Evolutionary conservation across 2,797 vertebrate genomes (phyloP).

Genomic region (Spheniscus humboldti): DNA sequence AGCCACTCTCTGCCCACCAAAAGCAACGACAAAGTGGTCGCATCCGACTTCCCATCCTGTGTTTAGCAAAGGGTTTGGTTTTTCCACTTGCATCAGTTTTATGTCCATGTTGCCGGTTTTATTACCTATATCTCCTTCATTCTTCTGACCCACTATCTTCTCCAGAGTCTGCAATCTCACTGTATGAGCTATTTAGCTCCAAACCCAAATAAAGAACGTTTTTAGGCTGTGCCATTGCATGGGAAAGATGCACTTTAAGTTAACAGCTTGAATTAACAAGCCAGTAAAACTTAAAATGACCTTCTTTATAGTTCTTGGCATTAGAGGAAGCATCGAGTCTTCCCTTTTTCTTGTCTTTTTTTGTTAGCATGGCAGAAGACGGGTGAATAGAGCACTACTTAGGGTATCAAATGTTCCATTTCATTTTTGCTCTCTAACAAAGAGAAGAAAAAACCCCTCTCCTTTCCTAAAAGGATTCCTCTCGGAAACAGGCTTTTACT

Average conservation of each 20-base stretch:
- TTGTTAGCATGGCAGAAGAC: not conserved
- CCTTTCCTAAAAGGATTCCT: not conserved
- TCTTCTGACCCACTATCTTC: not conserved
- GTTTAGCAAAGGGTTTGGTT: not conserved
- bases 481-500: not conserved
- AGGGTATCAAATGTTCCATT: not conserved
- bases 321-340: not conserved
- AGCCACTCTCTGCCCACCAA: not conserved
- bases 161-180: not conserved
- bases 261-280: slow-evolving; percentile 21
- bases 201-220: slow-evolving; percentile 26
- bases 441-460: not conserved
- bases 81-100: not conserved
- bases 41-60: not conserved
- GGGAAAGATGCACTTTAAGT: not conserved
- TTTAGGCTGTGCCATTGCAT: not conserved
- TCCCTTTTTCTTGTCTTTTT: not conserved
- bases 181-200: not conserved
- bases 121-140: not conserved
- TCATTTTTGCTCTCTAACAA: not conserved
- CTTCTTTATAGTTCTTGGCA: not conserved
- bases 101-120: not conserved
- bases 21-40: accelerated
- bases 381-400: not conserved
- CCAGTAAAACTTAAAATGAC: slow-evolving; percentile 33